Evolutionary conservation across 92 coral and sea anemone genomes (phyloP), one percentile per base, ranked within the genome.

Genomic region (Montipora capitata): DNA sequence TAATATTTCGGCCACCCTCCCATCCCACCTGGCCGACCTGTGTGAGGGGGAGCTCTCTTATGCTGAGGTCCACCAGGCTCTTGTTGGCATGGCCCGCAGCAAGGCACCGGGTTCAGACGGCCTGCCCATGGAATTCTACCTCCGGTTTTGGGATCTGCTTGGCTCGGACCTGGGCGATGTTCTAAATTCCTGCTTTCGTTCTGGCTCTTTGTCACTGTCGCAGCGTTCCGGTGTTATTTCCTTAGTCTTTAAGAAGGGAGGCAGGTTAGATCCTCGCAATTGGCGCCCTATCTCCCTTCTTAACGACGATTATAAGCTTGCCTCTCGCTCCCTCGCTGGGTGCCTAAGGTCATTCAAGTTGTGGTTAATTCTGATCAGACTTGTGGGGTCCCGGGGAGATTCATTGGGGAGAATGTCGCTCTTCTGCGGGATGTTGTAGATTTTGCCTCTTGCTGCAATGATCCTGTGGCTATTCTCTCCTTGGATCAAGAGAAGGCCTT

Each of bases 21-120:
- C 85, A 0, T 4, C 56, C 3, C 61, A 49, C 0, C 74, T 70
- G 38, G n/a, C 85, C 0, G 61, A 59, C 0, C n/a, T 15, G 0
- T 90, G 93, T 65, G 86, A 90, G 7, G 93, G 86, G 0, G 39
- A 0, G 4, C 81, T 90, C 16, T 48, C 93, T 0, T 1, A 2
- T 5, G 74, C 43, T 13, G 90, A 90, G n/a, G 45, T 57, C 16
- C 0, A 4, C 7, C 14, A 18, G 3, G 86, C 90, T 0, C 75
- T 90, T 1, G 4, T 8, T 0, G 70, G 74, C 11, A 84, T 90
- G 86, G 68, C 72, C 20, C 4, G 38, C 2, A 20, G 42, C 12
- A 89, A 78, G 11, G 56, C 88, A 1, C 68, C 82, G 0, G 68
- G 89, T 5, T 1, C 38, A 0, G 77, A 83, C 42, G 80, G 80